phyloP scores from a whole-genome alignment of 2,113 vertebrate species.

The Pterocles gutturalis region DNA sequence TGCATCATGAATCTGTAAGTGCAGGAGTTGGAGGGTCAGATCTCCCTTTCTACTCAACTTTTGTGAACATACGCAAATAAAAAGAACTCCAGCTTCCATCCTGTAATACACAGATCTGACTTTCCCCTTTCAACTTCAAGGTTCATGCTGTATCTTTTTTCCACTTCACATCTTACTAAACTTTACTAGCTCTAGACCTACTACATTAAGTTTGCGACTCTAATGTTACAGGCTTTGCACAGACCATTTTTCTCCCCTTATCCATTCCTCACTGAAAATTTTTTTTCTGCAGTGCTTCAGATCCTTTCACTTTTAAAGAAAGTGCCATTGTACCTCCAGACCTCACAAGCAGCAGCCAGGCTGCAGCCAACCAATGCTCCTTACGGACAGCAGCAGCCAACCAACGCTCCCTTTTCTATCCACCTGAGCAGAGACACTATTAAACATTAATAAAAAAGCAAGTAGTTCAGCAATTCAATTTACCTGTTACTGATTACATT shows the following conservation, averaged over 20 bases:
- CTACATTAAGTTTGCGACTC: neutral
- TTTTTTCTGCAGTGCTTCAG: constrained; percentile 9
- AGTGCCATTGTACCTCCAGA: constrained; percentile 50
- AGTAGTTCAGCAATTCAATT: constrained; percentile 49
- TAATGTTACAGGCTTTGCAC: neutral
- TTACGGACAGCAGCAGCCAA: constrained; percentile 56
- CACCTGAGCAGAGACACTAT: constrained; percentile 64
- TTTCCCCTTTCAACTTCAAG: neutral
- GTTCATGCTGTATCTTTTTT: neutral
- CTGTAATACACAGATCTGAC: neutral
- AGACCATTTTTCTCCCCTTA: neutral
- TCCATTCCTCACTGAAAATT: neutral
- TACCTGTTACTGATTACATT: constrained; percentile 17
- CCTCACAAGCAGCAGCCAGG: constrained; percentile 60
- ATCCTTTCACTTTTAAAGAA: constrained; percentile 49
- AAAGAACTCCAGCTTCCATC: constrained; percentile 13
- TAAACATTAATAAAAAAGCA: constrained; percentile 50
- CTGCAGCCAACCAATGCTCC: constrained; percentile 59
- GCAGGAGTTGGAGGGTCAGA: neutral
- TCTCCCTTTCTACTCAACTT: neutral
- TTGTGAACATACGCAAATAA: neutral
- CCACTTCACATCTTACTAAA: neutral
- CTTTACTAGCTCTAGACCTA: neutral
- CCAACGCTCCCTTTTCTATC: constrained; percentile 58
- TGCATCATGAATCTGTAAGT: neutral